Evolutionary conservation across 2,797 vertebrate species (phyloP).

Genomic region (Astyanax mexicanus): DNA sequence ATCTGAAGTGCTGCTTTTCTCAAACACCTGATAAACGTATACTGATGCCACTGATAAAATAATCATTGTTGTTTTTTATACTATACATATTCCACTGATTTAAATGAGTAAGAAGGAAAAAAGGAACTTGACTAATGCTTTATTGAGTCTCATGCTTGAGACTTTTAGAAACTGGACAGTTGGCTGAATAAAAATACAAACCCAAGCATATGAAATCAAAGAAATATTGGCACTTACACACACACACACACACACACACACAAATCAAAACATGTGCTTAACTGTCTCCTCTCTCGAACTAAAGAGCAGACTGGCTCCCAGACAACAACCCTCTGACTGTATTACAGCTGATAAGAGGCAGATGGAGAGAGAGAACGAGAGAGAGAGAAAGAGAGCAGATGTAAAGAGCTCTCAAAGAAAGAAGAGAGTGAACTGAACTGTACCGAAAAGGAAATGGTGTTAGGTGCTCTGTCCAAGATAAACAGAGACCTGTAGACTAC

Average conservation of each 20-base stretch:
- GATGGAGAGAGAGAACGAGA: conserved; percentile 6
- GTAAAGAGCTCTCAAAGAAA: neutral
- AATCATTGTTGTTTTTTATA: no score
- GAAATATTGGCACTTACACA: neutral
- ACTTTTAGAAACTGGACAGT: no score
- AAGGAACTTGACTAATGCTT: no score
- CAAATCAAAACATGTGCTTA: no score
- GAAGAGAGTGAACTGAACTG: neutral
- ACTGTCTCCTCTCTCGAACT: neutral
- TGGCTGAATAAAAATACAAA: no score
- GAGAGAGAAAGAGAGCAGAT: neutral
- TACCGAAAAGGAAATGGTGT: neutral
- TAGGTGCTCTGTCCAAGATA: neutral
- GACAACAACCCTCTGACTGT: conserved; percentile 27
- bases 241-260: neutral
- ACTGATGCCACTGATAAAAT: no score
- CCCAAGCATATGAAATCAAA: neutral
- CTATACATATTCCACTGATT: no score
- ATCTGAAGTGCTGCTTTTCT: no score
- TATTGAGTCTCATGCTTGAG: no score
- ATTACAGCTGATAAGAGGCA: conserved; percentile 34
- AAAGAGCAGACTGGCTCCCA: neutral
- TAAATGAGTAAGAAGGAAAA: no score
- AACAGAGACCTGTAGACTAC: neutral
- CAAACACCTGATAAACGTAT: no score